Conservation (phyloP, 2,888 invertebrate species). For the Bombylius discolor region DNA sequence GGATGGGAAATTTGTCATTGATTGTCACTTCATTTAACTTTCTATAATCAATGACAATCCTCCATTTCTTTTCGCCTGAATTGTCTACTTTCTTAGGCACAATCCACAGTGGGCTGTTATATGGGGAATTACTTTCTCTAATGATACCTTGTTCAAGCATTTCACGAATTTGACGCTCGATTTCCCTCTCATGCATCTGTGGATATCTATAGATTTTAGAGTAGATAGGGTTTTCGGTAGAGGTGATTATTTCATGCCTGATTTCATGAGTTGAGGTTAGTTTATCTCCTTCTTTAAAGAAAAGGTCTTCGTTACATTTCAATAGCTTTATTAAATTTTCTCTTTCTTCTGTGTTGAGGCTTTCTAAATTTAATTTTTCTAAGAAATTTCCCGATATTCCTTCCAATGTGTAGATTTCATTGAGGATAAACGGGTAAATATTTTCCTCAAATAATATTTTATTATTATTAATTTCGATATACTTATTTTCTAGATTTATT, state of each 20-base stretch:
- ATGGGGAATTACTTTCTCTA: constrained; percentile 11
- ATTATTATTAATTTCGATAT: constrained; percentile 5
- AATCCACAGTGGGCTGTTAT: constrained; percentile 13
- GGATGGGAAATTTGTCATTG: constrained; percentile 14
- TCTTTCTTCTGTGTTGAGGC: constrained; percentile 5
- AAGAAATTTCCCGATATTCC: constrained; percentile 4
- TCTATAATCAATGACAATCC: constrained; percentile 9
- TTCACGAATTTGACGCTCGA: constrained; percentile 7
- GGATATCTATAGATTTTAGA: constrained; percentile 8
- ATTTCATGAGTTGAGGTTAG: constrained; percentile 2
- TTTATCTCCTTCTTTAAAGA: constrained; percentile 5
- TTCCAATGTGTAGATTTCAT: constrained; percentile 11
- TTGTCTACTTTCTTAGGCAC: constrained; percentile 12
- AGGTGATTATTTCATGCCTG: constrained; percentile 6
- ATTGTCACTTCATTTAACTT: constrained; percentile 11
- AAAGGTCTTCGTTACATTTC: neutral
- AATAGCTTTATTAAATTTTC: neutral
- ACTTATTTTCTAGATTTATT: constrained; percentile 8
- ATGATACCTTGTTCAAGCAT: constrained; percentile 8
- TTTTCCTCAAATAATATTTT: constrained; percentile 3
- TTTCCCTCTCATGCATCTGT: constrained; percentile 10
- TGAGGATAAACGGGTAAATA: constrained; percentile 4
- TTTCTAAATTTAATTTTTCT: constrained; percentile 2
- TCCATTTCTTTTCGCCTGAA: constrained; percentile 10
- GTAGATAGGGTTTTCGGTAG: constrained; percentile 3